phyloP scores from a whole-genome alignment of 2,888 invertebrate genomes.

The Notodonta ziczac region DNA sequence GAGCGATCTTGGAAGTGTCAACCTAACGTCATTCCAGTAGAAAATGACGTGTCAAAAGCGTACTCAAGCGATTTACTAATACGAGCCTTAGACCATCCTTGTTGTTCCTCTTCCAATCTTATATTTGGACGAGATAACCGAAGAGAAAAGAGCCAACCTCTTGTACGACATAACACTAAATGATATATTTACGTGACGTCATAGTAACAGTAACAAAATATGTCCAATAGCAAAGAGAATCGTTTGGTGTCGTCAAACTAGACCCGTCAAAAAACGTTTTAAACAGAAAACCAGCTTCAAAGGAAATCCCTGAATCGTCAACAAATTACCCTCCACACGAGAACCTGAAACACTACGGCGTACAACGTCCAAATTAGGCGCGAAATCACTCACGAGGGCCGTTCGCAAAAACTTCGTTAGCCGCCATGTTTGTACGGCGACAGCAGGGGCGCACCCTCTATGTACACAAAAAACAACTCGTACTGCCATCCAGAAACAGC shows the following conservation, averaged over 20 bases:
- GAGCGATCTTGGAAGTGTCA: too few species aligned
- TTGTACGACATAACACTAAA: too few species aligned
- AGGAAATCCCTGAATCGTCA: slow-evolving; percentile 16
- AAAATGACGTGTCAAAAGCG: too few species aligned
- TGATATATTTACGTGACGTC: too few species aligned
- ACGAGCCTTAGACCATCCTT: too few species aligned
- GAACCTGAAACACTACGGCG: slow-evolving; percentile 59
- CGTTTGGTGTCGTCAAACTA: background rate
- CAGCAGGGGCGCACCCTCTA: slow-evolving; percentile 82
- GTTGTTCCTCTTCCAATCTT: too few species aligned
- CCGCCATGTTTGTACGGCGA: slow-evolving; percentile 82
- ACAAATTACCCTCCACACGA: slow-evolving; percentile 42
- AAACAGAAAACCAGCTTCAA: background rate
- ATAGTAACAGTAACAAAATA: too few species aligned
- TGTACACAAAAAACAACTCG: slow-evolving; percentile 64
- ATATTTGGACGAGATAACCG: too few species aligned
- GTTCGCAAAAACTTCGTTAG: slow-evolving; percentile 81
- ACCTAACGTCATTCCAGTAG: too few species aligned
- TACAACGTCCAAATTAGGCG: slow-evolving; percentile 77
- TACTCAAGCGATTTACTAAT: too few species aligned
- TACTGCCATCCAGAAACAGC: slow-evolving; percentile 21
- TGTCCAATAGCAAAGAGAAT: too few species aligned
- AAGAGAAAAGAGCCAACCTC: too few species aligned
- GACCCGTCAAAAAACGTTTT: background rate
- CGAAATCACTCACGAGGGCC: slow-evolving; percentile 79